phyloP scores from a whole-genome alignment of 2,113 vertebrate genomes.

The Edolisoma coerulescens region DNA sequence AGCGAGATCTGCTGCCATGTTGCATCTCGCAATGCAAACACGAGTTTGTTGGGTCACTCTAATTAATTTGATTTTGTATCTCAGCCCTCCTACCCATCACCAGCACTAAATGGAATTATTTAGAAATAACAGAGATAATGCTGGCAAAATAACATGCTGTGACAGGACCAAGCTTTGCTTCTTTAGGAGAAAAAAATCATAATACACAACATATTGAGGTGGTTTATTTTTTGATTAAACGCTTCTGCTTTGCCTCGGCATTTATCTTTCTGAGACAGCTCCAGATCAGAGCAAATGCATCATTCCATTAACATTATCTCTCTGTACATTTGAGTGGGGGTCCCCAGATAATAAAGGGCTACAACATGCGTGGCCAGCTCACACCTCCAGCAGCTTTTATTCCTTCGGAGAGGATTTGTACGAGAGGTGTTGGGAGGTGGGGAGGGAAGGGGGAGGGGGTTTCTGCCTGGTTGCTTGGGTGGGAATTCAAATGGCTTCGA shows the following conservation, averaged over 20 bases:
- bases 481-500: conserved; percentile 35
- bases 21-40: conserved; percentile 44
- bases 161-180: conserved; percentile 14
- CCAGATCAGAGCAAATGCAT: conserved; percentile 50
- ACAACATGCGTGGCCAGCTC: not conserved
- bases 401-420: conserved; percentile 16
- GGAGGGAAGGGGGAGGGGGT: not conserved
- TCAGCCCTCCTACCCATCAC: conserved; percentile 47
- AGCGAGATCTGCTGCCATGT: conserved; percentile 8
- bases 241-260: conserved; percentile 41
- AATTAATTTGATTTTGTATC: conserved; percentile 66
- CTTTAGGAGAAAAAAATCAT: not conserved
- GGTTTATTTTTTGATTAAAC: conserved; percentile 67
- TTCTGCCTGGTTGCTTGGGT: not conserved
- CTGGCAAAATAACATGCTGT: conserved; percentile 1
- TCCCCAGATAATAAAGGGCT: conserved; percentile 32
- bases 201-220: conserved; percentile 4
- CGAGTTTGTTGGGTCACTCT: conserved; percentile 55
- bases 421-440: not conserved
- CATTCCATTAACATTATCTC: conserved; percentile 70
- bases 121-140: conserved; percentile 58
- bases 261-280: conserved; percentile 63
- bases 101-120: conserved; percentile 57
- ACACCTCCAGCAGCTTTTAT: not conserved
- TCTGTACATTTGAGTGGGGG: conserved; percentile 45